These are phyloP conservation scores for Cephus runcator DNA, from an alignment of 2,888 invertebrate species.

Conservation along the genomic window DNA sequence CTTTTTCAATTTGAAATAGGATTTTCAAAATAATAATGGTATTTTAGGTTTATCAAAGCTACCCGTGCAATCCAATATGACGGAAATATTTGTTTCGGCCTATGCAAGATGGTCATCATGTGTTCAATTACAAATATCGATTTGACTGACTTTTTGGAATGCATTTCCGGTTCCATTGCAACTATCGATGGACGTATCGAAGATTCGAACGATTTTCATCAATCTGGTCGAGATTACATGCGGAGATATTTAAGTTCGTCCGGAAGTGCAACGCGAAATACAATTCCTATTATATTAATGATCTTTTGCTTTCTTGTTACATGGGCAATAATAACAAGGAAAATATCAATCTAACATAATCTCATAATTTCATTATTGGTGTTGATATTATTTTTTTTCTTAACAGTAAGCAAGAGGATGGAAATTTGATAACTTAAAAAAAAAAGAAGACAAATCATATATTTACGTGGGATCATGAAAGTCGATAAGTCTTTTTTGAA, in stretches of 20 bases:
- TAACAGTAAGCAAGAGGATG: background rate
- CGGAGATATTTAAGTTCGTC: background rate
- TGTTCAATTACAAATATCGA: constrained; percentile 11
- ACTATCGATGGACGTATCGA: background rate
- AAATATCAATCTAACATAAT: background rate
- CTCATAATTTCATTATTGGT: background rate
- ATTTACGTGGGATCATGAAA: background rate
- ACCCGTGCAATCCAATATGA: background rate
- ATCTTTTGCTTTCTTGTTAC: background rate
- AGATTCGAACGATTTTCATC: background rate
- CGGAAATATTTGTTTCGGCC: background rate
- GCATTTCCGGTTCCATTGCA: constrained; percentile 7
- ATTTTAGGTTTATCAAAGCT: background rate
- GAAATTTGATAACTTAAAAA: background rate
- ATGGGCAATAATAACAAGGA: background rate
- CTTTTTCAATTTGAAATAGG: background rate
- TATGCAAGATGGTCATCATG: constrained; percentile 6
- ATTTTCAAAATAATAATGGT: background rate
- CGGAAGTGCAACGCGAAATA: background rate
- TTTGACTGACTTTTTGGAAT: constrained; percentile 6
- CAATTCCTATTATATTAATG: background rate
- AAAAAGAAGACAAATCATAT: background rate
- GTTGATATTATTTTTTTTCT: background rate
- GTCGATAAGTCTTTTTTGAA: background rate
- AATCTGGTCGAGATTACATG: background rate